These are phyloP conservation scores for Sus scrofa DNA, from an alignment of 2,113 vertebrate species.

Conservation along the genomic window DNA sequence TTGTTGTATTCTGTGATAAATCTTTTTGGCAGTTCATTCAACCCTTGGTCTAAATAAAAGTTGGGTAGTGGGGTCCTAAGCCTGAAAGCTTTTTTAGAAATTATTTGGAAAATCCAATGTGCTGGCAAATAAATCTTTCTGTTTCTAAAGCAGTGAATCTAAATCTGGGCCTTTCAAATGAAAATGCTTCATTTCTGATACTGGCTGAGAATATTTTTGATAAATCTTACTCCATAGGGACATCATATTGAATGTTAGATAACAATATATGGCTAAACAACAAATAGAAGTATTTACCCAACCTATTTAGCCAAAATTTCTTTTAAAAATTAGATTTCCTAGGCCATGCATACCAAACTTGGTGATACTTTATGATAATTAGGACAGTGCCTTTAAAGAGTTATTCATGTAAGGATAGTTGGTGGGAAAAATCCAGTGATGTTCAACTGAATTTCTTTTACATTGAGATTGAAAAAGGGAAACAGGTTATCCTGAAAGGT, in stretches of 20 bases:
- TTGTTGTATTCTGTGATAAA: not conserved
- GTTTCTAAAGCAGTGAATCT: constrained; percentile 57
- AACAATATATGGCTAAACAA: not conserved
- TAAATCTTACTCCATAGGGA: not conserved
- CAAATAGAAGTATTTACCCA: not conserved
- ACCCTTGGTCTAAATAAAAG: not conserved
- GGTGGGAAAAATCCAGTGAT: not conserved
- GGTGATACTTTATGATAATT: constrained; percentile 24
- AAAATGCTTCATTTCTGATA: constrained; percentile 58
- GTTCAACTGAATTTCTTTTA: not conserved
- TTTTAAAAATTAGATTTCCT: constrained; percentile 52
- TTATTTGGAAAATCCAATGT: constrained; percentile 19
- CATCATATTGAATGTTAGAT: not conserved
- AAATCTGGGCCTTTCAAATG: constrained; percentile 34
- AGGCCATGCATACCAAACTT: not conserved
- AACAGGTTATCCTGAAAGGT: not conserved
- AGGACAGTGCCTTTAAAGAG: not conserved
- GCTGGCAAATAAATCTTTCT: constrained; percentile 32
- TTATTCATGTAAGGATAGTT: not conserved
- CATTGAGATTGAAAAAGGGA: not conserved
- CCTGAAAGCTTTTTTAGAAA: constrained; percentile 64
- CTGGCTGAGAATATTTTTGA: constrained; percentile 5
- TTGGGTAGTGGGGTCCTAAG: not conserved
- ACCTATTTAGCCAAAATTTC: not conserved
- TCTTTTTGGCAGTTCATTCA: not conserved